phyloP scores from a whole-genome alignment of 2,113 vertebrate genomes.

The Tragelaphus imberbis region DNA sequence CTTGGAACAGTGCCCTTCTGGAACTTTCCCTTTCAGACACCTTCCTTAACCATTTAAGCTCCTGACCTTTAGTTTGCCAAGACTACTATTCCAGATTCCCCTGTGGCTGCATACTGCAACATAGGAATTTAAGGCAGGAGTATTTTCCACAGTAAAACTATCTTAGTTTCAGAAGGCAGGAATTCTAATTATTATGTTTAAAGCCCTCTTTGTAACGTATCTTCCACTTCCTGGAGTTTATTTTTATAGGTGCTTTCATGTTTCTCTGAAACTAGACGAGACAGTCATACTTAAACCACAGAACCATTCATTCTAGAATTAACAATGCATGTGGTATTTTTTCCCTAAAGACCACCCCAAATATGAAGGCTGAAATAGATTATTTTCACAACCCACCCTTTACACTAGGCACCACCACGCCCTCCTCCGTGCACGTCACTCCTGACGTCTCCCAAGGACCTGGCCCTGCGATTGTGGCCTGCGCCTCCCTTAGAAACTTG shows the following conservation, averaged over 20 bases:
- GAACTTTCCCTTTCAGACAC: background rate
- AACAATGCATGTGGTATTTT: background rate
- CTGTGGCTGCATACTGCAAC: background rate
- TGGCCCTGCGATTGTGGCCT: background rate
- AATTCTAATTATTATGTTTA: constrained; percentile 11
- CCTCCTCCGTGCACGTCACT: rapidly evolving
- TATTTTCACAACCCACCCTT: background rate
- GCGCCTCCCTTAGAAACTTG: background rate
- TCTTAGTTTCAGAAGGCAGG: constrained; percentile 24
- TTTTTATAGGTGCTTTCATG: constrained; percentile 54
- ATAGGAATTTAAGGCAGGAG: background rate
- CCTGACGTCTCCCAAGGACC: background rate
- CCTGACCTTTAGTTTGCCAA: background rate
- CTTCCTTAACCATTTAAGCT: background rate
- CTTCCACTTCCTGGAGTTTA: constrained; percentile 31
- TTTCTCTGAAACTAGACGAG: background rate
- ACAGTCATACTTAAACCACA: background rate
- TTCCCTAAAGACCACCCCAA: background rate
- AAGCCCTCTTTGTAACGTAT: constrained; percentile 21
- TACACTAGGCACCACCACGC: background rate
- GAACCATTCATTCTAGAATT: background rate
- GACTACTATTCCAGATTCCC: background rate
- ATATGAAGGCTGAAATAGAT: background rate
- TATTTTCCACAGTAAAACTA: background rate
- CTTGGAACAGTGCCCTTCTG: background rate